These are phyloP conservation scores for Micromys minutus DNA, from an alignment of 2,113 vertebrate species.

Conservation along the genomic window DNA sequence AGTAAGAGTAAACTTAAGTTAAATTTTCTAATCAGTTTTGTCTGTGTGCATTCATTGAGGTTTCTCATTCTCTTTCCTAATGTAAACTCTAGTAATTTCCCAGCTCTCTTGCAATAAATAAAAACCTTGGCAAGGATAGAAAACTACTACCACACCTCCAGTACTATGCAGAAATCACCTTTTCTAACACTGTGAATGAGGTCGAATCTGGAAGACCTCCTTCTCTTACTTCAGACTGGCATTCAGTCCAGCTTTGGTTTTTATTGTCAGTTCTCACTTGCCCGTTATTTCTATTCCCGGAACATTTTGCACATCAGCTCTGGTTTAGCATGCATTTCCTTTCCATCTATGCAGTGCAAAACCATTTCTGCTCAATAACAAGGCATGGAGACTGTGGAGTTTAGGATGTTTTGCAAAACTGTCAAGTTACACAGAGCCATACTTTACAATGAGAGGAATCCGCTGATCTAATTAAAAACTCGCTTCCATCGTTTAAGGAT, in stretches of 20 bases:
- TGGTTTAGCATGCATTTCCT: background rate
- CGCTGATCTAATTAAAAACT: background rate
- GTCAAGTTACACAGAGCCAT: background rate
- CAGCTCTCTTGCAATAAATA: background rate
- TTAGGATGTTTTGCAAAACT: background rate
- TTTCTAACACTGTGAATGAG: background rate
- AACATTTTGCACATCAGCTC: background rate
- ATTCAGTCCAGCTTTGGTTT: background rate
- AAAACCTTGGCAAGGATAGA: background rate
- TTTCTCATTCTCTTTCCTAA: background rate
- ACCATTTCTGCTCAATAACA: background rate
- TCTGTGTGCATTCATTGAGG: background rate
- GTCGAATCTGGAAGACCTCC: background rate
- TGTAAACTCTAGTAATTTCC: background rate
- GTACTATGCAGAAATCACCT: background rate
- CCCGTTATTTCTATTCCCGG: slow-evolving; percentile 26
- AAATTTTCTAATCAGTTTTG: background rate
- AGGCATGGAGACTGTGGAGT: background rate
- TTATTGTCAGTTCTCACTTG: background rate
- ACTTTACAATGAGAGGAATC: background rate
- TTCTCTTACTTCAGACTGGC: background rate
- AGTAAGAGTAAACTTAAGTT: background rate
- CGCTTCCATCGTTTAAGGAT: background rate
- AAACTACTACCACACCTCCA: no score
- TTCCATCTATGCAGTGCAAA: background rate